Percentiles rank a stretch among this genome's conserved stretches.
phyloP scores from a whole-genome alignment of 35 echinoderm and acorn worm genomes.

The Hemicentrotus pulcherrimus region DNA sequence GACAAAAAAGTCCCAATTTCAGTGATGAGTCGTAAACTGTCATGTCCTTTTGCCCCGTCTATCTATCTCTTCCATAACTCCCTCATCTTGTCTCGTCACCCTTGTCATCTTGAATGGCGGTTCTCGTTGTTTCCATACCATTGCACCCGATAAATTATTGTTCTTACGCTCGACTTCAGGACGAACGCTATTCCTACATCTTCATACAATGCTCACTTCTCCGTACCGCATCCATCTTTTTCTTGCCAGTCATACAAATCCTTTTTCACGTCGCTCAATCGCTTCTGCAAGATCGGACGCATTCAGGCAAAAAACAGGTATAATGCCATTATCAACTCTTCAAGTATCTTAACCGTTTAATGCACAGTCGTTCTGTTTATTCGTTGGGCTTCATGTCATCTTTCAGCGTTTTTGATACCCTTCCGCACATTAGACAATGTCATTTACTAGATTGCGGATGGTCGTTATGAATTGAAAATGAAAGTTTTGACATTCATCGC shows the following conservation, averaged over 20 bases:
- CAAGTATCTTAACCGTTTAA: slow-evolving; percentile 19
- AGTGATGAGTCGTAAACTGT: neutral
- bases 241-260: neutral
- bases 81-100: neutral
- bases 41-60: neutral
- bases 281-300: neutral
- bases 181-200: neutral
- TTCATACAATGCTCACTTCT: neutral
- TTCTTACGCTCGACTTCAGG: neutral
- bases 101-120: neutral
- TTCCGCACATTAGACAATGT: slow-evolving; percentile 3
- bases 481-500: neutral
- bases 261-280: slow-evolving; percentile 1
- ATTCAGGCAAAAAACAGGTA: slow-evolving; percentile 4
- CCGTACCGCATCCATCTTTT: neutral
- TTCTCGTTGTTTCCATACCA: slow-evolving; percentile 20
- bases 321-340: slow-evolving; percentile 19
- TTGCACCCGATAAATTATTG: slow-evolving; percentile 37
- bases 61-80: neutral
- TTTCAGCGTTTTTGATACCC: neutral
- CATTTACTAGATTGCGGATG: neutral
- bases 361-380: neutral
- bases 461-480: neutral
- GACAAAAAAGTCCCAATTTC: neutral
- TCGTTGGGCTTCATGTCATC: neutral